A percentile compares a stretch with the other conserved stretches of the same genome.
phyloP scores from a whole-genome alignment of 35 echinoderm and acorn worm species.

The Stichopus chloronotus region DNA sequence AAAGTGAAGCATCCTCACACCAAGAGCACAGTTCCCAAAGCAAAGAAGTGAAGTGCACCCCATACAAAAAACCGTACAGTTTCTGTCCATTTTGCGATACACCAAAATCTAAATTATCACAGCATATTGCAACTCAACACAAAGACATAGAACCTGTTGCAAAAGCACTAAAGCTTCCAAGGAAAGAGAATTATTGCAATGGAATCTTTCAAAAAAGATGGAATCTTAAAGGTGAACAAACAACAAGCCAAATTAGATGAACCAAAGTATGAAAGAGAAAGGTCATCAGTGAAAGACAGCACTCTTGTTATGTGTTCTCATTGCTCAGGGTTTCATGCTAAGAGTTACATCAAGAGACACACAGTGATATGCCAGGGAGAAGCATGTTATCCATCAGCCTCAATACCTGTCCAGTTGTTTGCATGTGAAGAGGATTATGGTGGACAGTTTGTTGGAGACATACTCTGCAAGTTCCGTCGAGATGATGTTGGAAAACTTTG shows the following conservation, averaged over 20 bases:
- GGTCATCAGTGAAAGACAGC: background rate
- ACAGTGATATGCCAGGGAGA: background rate
- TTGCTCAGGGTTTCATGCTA: slow-evolving; percentile 58
- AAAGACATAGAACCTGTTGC: slow-evolving; percentile 13
- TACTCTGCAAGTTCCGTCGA: slow-evolving; percentile 56
- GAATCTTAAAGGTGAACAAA: slow-evolving; percentile 19
- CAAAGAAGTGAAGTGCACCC: no score
- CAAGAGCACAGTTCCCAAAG: no score
- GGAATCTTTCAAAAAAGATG: slow-evolving; percentile 19
- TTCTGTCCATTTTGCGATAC: slow-evolving; percentile 18
- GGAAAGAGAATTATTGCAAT: background rate
- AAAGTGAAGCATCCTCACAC: background rate
- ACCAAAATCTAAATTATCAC: background rate
- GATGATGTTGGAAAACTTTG: slow-evolving; percentile 8
- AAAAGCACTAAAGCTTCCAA: background rate
- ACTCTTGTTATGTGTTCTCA: slow-evolving; percentile 50
- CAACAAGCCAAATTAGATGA: slow-evolving; percentile 28
- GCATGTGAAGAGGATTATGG: background rate
- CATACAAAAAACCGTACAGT: slow-evolving; percentile 28
- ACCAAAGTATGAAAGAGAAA: slow-evolving; percentile 18
- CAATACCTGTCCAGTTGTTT: slow-evolving; percentile 28
- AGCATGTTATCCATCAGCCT: background rate
- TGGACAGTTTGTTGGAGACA: slow-evolving; percentile 21
- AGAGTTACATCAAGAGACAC: slow-evolving; percentile 35
- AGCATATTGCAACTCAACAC: slow-evolving; percentile 3